Base-by-base conservation (phyloP, 1,140 invertebrate species). In the Bombus confusus region DNA sequence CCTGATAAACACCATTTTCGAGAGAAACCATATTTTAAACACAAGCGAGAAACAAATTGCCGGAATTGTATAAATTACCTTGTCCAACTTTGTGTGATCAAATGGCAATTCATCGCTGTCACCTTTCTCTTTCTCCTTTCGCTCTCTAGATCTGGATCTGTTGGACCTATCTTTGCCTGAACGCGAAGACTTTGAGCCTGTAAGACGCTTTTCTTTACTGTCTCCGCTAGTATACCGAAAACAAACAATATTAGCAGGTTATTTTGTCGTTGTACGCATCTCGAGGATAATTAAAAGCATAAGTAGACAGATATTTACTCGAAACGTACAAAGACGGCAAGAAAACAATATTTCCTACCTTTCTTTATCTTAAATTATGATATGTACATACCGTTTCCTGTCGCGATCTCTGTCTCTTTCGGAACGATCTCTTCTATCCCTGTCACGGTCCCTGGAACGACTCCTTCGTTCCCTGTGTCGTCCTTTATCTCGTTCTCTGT, bases 1-100 rank as follows among this genome's bases (percentile, higher is more conserved):
- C 98, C 96, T 97, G 86, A 52, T 89, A 69, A 41, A n/a, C 28
- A 1, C 0, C 25, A n/a, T n/a, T 62, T 4, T 62, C 22, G 8
- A 1, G 25, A 1, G 1, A 15, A 0, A 31, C 2, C 2, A 1
- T 18, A 1, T 15, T 15, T 8, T 41, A 15, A 25, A 22, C 8
- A 25, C 0, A 0, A 8, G 0, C 0, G 22, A 1, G 39, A 47
- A 59, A 12, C 0, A 15, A 5, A 74, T 52, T 1, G 10, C 34
- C 15, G 1, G 1, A 0, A 72, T 9, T 3, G 9, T 74, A 83
- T 52, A 41, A 83, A 75, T 92, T 92, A 97, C 97, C 95, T 97
- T 98, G 91, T 98, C 97, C 87, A 97, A 95, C 94, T 97, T 97
- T 62, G 97, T 96, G 64, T 97, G 96, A 92, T 97, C 97, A 94